These are phyloP conservation scores for Saccostrea glomerata DNA, from an alignment of 1,140 invertebrate species.

Conservation along the genomic window DNA sequence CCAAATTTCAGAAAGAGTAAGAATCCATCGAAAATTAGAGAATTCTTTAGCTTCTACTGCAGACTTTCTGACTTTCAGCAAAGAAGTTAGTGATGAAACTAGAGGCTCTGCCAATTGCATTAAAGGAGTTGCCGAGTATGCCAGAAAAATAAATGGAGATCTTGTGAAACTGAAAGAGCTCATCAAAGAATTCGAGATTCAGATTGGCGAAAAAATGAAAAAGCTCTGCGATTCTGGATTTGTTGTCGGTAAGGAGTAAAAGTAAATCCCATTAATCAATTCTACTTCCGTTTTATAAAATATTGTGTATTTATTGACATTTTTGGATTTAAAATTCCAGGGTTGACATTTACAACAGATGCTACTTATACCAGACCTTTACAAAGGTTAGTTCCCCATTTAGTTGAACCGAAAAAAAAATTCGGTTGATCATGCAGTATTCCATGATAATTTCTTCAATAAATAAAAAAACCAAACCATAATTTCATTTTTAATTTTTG, in stretches of 20 bases:
- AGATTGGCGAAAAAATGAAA: constrained; percentile 17
- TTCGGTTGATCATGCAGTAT: not conserved
- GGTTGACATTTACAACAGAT: not conserved
- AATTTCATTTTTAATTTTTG: not conserved
- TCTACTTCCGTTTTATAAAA: not conserved
- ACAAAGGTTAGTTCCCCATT: not conserved
- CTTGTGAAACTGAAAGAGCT: not conserved
- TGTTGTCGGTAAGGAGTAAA: not conserved
- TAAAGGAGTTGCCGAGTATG: not conserved
- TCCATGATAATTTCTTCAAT: not conserved
- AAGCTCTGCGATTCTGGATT: not conserved
- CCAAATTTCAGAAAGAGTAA: not conserved
- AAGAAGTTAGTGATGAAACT: not conserved
- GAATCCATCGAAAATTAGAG: not conserved
- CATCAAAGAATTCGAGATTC: not conserved
- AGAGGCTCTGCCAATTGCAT: not conserved
- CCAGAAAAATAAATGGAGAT: not conserved
- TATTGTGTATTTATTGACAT: not conserved
- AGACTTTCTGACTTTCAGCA: not conserved
- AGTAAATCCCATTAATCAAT: not conserved
- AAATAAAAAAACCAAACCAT: not conserved
- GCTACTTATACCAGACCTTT: not conserved
- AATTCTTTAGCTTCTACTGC: not conserved
- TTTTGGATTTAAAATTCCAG: too few species aligned
- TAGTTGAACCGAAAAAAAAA: not conserved